A percentile compares a stretch with the other conserved stretches of the same genome.
phyloP scores from a whole-genome alignment of 2,797 vertebrate species.

The Passerculus sandwichensis region DNA sequence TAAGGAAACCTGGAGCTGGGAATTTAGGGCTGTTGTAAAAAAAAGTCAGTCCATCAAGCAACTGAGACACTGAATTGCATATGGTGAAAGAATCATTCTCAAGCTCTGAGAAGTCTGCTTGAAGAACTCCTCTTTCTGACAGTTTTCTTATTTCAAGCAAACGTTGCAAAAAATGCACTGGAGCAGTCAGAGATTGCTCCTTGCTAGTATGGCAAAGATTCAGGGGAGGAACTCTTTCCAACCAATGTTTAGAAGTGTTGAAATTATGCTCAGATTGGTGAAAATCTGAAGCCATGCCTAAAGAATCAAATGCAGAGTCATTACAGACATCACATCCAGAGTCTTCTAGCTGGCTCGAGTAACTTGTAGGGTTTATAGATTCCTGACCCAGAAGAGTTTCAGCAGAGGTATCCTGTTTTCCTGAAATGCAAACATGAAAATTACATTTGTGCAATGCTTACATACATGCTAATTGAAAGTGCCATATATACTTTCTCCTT shows the following conservation, averaged over 20 bases:
- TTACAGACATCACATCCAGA: constrained; percentile 79
- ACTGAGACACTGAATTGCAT: constrained; percentile 78
- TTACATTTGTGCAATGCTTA: background rate
- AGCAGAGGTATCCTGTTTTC: constrained; percentile 4
- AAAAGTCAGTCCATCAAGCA: constrained; percentile 81
- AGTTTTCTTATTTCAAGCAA: constrained; percentile 80
- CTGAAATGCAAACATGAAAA: constrained; percentile 66
- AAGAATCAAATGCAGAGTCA: constrained; percentile 55
- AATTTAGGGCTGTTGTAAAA: constrained; percentile 74
- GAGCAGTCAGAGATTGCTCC: constrained; percentile 60
- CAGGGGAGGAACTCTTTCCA: constrained; percentile 28
- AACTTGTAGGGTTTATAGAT: constrained; percentile 41
- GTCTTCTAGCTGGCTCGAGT: constrained; percentile 68
- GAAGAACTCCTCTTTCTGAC: constrained; percentile 39
- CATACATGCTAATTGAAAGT: background rate
- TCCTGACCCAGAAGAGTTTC: constrained; percentile 63
- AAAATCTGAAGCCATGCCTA: constrained; percentile 43
- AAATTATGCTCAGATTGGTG: background rate
- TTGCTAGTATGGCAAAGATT: background rate
- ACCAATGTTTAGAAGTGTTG: background rate
- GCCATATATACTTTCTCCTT: background rate
- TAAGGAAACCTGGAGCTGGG: constrained; percentile 69
- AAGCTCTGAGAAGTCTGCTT: constrained; percentile 65
- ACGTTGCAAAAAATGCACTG: constrained; percentile 84
- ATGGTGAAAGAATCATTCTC: constrained; percentile 73